Percentiles rank a stretch among this genome's conserved stretches.
Conservation (phyloP, 2,888 invertebrate genomes). For the Salpingus planirostris region DNA sequence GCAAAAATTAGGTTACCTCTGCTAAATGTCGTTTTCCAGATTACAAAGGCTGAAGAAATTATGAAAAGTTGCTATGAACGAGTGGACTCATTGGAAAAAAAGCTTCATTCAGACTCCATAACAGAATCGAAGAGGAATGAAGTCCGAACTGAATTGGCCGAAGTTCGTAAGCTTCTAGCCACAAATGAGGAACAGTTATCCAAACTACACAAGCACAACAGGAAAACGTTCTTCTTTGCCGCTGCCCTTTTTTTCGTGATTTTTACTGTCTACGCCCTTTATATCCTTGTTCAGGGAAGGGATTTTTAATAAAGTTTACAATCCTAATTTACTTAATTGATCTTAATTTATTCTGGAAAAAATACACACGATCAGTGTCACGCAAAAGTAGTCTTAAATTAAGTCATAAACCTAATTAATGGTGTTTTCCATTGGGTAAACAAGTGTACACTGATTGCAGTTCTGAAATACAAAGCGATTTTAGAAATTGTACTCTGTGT, state of each 20-base stretch:
- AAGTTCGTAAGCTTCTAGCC: slow-evolving; percentile 32
- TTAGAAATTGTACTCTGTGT: background rate
- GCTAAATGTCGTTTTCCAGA: slow-evolving; percentile 25
- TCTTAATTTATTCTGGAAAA: too few species aligned
- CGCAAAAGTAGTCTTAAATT: too few species aligned
- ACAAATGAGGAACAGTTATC: slow-evolving; percentile 33
- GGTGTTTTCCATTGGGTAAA: too few species aligned
- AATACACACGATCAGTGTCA: too few species aligned
- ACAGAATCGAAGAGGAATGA: slow-evolving; percentile 24
- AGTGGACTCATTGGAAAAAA: slow-evolving; percentile 28
- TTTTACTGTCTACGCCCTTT: slow-evolving; percentile 31
- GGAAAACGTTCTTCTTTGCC: slow-evolving; percentile 28
- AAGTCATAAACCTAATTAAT: too few species aligned
- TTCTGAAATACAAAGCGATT: too few species aligned
- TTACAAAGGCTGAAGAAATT: slow-evolving; percentile 30
- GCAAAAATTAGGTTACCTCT: slow-evolving; percentile 2
- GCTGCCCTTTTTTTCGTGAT: slow-evolving; percentile 26
- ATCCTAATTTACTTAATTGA: too few species aligned
- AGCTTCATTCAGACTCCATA: slow-evolving; percentile 23
- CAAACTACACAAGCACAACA: slow-evolving; percentile 31
- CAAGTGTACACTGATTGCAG: too few species aligned
- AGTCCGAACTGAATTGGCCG: slow-evolving; percentile 29
- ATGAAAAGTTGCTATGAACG: slow-evolving; percentile 30
- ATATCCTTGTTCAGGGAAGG: slow-evolving; percentile 23
- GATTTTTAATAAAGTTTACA: slow-evolving; percentile 7